Evolutionary conservation across 2,113 vertebrate genomes (phyloP), one percentile per base, ranked within the genome.

Genomic region (Urocynchramus pylzowi): DNA sequence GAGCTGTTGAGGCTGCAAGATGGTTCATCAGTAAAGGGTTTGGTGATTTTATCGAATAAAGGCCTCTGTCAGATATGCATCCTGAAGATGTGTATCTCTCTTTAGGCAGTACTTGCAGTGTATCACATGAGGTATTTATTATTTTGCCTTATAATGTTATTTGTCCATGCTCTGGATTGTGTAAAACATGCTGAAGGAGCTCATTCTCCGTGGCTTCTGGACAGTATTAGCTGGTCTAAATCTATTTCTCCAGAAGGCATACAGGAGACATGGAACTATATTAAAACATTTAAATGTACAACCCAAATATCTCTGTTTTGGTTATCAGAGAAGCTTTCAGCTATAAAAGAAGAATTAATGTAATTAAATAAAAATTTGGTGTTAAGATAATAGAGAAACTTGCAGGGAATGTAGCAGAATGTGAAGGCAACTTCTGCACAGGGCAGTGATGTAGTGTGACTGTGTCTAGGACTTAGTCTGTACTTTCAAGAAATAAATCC

Each of bases 401-500:
- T 17, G 8, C 42, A 22, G 64, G 26, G 68, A 65, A 49, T 24
- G 24, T 7, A 37, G 71, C 60, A 84, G 59, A 50, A 57, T 63
- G 24, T 44, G 69, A 82, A 87, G 77, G 79, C 73, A 88, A 28
- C 59, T 20, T 80, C 79, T 83, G 59, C 39, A 22, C 24, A 2
- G 69, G 67, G 60, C 12, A 7, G 41, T 81, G 76, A 74, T 89
- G 30, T 64, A 41, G 42, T 82, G 81, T 80, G 69, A 68, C 68
- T 52, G 11, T 71, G 54, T 68, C 91, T 78, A 84, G 73, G 73
- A 71, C 44, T 94, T 76, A 41, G 49, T 35, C 85, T 71, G 21
- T 84, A 22, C 44, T 91, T 92, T 89, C 73, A 94, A 91, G 81
- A 80, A 92, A 95, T 93, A 92, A 92, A 96, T 95, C 68, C 60